phyloP scores from a whole-genome alignment of 2,113 vertebrate genomes.

The Probosciger aterrimus region DNA sequence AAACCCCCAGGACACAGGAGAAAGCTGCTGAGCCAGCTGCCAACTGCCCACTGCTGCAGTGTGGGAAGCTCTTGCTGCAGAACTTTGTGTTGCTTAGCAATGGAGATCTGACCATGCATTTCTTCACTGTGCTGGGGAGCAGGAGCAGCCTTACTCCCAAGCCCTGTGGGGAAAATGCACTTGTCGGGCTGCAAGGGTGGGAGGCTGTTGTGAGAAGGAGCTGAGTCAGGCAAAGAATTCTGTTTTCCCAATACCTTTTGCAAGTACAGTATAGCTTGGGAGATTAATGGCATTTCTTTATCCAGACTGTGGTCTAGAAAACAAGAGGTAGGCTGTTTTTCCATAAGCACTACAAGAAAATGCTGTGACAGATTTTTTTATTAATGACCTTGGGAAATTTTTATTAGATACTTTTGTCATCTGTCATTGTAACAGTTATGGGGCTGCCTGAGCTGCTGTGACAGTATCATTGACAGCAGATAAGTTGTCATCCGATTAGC shows the following conservation, averaged over 20 bases:
- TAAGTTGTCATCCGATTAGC: not conserved
- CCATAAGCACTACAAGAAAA: not conserved
- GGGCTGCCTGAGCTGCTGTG: not conserved
- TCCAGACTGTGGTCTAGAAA: not conserved
- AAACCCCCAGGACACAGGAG: accelerated
- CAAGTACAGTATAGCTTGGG: not conserved
- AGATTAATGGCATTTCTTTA: not conserved
- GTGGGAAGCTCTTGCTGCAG: not conserved
- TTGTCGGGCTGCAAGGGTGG: not conserved
- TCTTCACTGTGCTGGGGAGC: accelerated
- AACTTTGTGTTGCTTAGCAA: not conserved
- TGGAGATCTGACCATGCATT: not conserved
- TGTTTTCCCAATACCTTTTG: not conserved
- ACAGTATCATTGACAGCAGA: not conserved
- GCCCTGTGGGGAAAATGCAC: not conserved
- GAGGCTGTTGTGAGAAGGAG: not conserved
- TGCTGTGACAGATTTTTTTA: not conserved
- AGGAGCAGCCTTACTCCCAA: not conserved
- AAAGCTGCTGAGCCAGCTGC: not conserved
- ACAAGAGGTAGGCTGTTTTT: not conserved
- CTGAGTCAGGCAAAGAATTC: not conserved
- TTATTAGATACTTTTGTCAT: not conserved
- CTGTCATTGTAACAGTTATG: not conserved
- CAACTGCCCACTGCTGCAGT: not conserved
- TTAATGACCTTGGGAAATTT: not conserved